These are phyloP conservation scores for Trachemys scripta DNA, from an alignment of 2,113 vertebrate species.

Conservation along the genomic window DNA sequence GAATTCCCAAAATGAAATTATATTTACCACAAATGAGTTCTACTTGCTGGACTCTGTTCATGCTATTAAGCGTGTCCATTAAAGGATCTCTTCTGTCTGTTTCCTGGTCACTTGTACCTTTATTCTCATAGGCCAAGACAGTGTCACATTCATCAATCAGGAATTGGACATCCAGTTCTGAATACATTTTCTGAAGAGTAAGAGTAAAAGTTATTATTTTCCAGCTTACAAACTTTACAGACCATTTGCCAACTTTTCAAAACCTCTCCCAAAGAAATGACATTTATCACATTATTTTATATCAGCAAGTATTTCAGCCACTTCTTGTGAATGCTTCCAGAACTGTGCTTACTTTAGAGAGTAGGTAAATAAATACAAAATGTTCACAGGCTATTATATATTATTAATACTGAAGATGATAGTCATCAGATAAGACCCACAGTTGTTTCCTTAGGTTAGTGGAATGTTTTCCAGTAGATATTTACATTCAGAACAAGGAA, in stretches of 20 bases:
- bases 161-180: slow-evolving; percentile 88
- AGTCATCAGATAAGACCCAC: background rate
- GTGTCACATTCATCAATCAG: slow-evolving; percentile 94
- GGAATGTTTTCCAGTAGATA: background rate
- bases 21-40: slow-evolving; percentile 94
- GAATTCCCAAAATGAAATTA: background rate
- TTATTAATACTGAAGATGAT: background rate
- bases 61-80: slow-evolving; percentile 89
- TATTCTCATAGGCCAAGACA: slow-evolving; percentile 93
- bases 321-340: background rate
- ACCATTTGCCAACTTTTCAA: background rate
- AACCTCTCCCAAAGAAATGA: background rate
- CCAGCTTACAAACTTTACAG: background rate
- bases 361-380: background rate
- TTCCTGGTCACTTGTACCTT: slow-evolving; percentile 87
- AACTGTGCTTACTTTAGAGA: background rate
- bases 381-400: accelerated
- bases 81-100: slow-evolving; percentile 87
- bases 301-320: background rate
- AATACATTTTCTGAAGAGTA: slow-evolving; percentile 87
- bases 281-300: background rate
- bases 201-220: slow-evolving; percentile 31
- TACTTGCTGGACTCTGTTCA: slow-evolving; percentile 92
- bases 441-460: background rate
- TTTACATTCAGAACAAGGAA: background rate